Evolutionary conservation across 2,113 vertebrate genomes (phyloP).

Genomic region (Stegostoma tigrinum): DNA sequence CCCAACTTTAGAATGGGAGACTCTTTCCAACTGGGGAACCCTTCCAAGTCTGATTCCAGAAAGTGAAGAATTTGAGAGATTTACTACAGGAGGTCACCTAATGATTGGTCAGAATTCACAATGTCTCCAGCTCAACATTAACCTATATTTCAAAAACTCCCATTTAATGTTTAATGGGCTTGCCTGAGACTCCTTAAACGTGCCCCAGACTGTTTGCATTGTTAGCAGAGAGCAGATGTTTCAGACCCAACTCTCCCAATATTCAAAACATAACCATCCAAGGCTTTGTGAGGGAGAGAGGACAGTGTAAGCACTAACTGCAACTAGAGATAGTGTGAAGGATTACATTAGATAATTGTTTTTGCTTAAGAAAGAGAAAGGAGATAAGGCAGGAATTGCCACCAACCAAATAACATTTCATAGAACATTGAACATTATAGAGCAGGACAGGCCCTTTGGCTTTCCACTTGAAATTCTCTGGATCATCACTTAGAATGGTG

Average conservation of each 20-base stretch:
- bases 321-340: not conserved
- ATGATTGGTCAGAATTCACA: not conserved
- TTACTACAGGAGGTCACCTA: not conserved
- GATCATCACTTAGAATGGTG: not conserved
- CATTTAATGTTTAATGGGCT: not conserved
- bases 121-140: not conserved
- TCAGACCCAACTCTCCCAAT: not conserved
- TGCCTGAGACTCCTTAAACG: not conserved
- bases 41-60: not conserved
- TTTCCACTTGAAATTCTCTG: not conserved
- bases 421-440: too few relatives aligned
- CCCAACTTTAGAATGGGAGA: too few relatives aligned
- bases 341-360: not conserved
- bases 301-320: too few relatives aligned
- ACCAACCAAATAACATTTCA: too few relatives aligned
- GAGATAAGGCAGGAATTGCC: not conserved
- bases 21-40: too few relatives aligned
- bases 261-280: not conserved
- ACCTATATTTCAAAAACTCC: not conserved
- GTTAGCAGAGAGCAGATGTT: slow-evolving; percentile 28
- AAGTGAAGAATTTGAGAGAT: not conserved
- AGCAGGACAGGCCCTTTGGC: too few relatives aligned
- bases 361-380: not conserved
- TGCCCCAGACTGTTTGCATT: slow-evolving; percentile 23
- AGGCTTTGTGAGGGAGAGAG: not conserved